Base-by-base conservation (phyloP, 2,888 invertebrate species). In the Microplitis manilae region DNA sequence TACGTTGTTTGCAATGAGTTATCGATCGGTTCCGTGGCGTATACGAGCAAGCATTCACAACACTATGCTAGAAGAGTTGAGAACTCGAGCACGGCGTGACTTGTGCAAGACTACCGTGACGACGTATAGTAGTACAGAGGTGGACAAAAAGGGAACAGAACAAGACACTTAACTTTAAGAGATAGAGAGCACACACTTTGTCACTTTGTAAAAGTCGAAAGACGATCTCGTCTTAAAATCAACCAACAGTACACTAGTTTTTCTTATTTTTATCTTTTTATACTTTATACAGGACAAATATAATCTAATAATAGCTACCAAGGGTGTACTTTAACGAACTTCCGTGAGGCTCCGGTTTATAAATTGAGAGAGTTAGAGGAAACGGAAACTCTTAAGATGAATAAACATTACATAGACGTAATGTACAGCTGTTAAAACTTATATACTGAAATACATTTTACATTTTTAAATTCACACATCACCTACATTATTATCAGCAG, bases 11-110 rank as follows among this genome's bases (percentile, higher is more conserved):
- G 83, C 84, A 82, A 83, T 82, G 84, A 83, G 82, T 82, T 85
- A 86, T 86, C 86, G 86, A 86, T 85, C 86, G 86, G 82, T 85
- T 82, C 83, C 83, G 79, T 80, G 73, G 80, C 77, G 80, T 82
- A 81, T 83, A 81, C 77, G 79, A 78, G 79, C 67, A 72, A 76
- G 68, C 67, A 73, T 72, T 72, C 69, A 81, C 77, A 79, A 62
- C 68, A 75, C 77, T 74, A 79, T 73, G 73, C 74, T 79, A 68
- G 64, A 68, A 69, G 74, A 20, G 9, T 50, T 76, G 75, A 79
- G 76, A 79, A 76, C 81, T 82, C 81, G 82, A 83, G 79, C 80
- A 79, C 81, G 79, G 83, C 84, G 84, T 86, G 85, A 86, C 83
- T 84, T 72, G 78, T 76, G 67, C 62, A 30, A 15, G 68, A 72